Evolutionary conservation across 2,888 invertebrate genomes (phyloP).

Genomic region (Erebia ligea): DNA sequence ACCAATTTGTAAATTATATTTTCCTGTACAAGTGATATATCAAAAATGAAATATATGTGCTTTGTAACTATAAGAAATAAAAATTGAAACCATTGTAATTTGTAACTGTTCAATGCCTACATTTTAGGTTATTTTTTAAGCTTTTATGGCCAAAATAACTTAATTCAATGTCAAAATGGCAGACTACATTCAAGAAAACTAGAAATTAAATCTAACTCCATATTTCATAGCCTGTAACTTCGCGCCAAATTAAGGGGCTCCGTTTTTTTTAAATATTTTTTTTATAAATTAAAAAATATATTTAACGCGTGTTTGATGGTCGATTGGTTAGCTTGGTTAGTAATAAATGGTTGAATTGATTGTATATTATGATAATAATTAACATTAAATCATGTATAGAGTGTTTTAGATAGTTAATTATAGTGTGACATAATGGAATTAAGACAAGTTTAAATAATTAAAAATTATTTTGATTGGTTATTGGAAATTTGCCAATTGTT

Average conservation of each 20-base stretch:
- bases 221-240: background rate
- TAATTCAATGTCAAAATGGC: background rate
- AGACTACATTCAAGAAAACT: background rate
- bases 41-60: background rate
- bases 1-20: background rate
- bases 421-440: background rate
- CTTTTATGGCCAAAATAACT: background rate
- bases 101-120: background rate
- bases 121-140: background rate
- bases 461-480: background rate
- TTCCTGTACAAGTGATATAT: background rate
- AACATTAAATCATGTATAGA: constrained; percentile 9
- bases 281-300: background rate
- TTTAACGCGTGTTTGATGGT: background rate
- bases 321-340: background rate
- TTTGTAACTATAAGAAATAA: background rate
- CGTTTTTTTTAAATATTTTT: background rate
- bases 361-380: background rate
- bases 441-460: background rate
- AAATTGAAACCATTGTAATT: background rate
- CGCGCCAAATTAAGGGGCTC: background rate
- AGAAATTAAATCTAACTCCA: background rate
- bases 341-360: background rate
- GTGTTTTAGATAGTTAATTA: constrained; percentile 20
- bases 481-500: no score